Evolutionary conservation across 2,113 vertebrate species (phyloP).

Genomic region (Mormyrus iriodes): DNA sequence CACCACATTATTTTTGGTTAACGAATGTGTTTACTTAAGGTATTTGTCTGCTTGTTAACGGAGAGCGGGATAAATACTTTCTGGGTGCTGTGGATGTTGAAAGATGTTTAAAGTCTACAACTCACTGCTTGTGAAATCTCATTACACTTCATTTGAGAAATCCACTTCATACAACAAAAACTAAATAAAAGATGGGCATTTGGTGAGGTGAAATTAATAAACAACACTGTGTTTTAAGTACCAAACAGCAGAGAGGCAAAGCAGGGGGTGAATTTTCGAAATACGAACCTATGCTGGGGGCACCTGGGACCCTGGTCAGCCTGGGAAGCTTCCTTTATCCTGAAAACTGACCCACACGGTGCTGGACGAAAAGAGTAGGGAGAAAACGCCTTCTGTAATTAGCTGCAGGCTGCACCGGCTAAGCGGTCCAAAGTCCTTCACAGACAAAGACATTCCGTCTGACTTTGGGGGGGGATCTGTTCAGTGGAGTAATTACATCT

Average conservation of each 20-base stretch:
- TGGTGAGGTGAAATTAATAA: not conserved
- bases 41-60: not conserved
- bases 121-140: not conserved
- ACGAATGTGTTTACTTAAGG: conserved; percentile 21
- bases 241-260: not conserved
- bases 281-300: too few species aligned
- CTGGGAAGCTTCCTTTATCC: not conserved
- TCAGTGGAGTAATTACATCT: conserved; percentile 47
- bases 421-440: conserved; percentile 45
- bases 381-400: conserved; percentile 36
- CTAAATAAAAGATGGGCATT: not conserved
- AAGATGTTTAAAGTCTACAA: not conserved
- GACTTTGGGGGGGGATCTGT: conserved; percentile 23
- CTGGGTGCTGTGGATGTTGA: not conserved
- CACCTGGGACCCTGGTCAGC: not conserved
- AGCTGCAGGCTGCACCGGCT: conserved; percentile 34
- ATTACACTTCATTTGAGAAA: not conserved
- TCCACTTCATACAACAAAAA: not conserved
- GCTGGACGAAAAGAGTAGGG: conserved; percentile 6
- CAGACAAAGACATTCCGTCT: conserved; percentile 49
- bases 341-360: conserved; percentile 17
- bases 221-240: not conserved
- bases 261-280: too few species aligned
- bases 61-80: not conserved
- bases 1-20: not conserved